Evolutionary conservation across 2,888 invertebrate species (phyloP).

Genomic region (Drosophila aldrichi): DNA sequence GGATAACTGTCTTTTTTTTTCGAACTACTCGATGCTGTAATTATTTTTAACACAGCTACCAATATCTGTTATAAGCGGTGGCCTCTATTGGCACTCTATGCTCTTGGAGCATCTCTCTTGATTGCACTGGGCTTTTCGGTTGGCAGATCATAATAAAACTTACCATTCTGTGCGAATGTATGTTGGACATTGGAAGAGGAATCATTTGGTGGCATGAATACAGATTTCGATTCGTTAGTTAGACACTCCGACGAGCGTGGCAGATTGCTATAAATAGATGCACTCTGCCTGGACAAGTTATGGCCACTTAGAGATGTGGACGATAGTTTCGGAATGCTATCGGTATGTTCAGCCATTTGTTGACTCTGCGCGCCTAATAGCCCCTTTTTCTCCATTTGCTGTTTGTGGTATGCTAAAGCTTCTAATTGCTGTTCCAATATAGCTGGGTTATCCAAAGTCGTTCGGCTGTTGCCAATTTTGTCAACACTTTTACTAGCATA

Average conservation of each 20-base stretch:
- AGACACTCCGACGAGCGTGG: neutral
- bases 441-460: conserved; percentile 84
- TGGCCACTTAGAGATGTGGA: conserved; percentile 60
- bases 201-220: conserved; percentile 1
- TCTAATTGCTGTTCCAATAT: conserved; percentile 84
- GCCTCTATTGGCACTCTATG: too few relatives aligned
- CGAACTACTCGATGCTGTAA: too few relatives aligned
- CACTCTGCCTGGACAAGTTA: conserved; percentile 2
- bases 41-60: neutral
- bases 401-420: conserved; percentile 85
- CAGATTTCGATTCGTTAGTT: conserved; percentile 4
- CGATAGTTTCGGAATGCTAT: conserved; percentile 65
- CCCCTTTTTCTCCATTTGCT: conserved; percentile 84
- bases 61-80: neutral
- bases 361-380: conserved; percentile 55
- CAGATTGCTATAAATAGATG: conserved; percentile 40
- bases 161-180: conserved; percentile 29
- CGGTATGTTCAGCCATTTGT: conserved; percentile 3
- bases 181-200: conserved; percentile 25
- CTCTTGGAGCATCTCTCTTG: neutral
- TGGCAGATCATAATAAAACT: neutral
- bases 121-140: too few relatives aligned
- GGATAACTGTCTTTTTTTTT: too few relatives aligned
- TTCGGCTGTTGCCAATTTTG: conserved; percentile 61
- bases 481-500: conserved; percentile 48